Evolutionary conservation across 1,140 invertebrate genomes (phyloP).

Genomic region (Spodoptera frugiperda): DNA sequence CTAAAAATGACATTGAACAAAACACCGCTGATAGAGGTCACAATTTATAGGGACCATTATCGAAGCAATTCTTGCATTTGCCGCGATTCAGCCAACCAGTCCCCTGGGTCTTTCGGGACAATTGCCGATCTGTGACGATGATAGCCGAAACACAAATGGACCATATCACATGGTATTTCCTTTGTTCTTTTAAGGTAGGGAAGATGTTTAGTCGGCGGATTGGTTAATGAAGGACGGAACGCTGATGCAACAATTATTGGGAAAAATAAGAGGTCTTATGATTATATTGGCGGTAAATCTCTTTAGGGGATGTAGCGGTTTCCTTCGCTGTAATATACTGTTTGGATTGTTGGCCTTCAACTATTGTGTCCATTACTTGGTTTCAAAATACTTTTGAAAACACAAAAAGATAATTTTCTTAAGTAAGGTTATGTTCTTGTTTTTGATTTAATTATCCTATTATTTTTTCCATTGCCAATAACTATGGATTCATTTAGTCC

Average conservation of each 20-base stretch:
- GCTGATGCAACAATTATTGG: conserved; percentile 21
- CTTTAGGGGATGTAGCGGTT: background rate
- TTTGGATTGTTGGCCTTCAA: too few species aligned
- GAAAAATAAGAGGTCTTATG: conserved; percentile 21
- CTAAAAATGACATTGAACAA: conserved; percentile 54
- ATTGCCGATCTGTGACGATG: conserved; percentile 52
- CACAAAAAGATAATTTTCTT: too few species aligned
- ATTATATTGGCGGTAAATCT: conserved; percentile 17
- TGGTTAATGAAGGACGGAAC: conserved; percentile 11
- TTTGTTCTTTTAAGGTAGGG: conserved; percentile 36
- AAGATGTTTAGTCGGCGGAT: conserved; percentile 21
- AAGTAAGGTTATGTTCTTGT: too few species aligned
- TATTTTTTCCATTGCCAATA: too few species aligned
- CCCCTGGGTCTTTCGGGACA: conserved; percentile 49
- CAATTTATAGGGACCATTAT: conserved; percentile 68
- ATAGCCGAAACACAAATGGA: conserved; percentile 56
- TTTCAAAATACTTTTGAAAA: too few species aligned
- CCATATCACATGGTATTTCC: conserved; percentile 48
- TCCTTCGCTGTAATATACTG: too few species aligned
- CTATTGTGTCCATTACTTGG: too few species aligned
- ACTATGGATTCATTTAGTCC: too few species aligned
- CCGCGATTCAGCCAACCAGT: conserved; percentile 48
- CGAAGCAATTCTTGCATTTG: conserved; percentile 60
- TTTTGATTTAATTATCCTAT: too few species aligned
- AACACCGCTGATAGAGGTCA: conserved; percentile 54